Conservation (phyloP, 2,797 vertebrate genomes). For the Odontamblyopus lacepedii region DNA sequence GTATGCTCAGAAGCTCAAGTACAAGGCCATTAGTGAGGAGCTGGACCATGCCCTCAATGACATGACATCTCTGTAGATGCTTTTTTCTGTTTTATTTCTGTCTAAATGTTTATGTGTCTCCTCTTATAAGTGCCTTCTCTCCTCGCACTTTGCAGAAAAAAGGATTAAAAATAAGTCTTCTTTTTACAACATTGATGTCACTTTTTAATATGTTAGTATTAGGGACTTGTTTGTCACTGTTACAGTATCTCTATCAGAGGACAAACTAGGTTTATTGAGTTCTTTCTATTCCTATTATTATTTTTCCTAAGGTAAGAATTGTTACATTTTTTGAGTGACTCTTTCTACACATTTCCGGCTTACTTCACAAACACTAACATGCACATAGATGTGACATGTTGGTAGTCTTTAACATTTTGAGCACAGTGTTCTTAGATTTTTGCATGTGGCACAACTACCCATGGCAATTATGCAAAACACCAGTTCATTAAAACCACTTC, state of each 20-base stretch:
- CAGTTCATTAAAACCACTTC: slow-evolving; percentile 25
- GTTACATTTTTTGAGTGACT: slow-evolving; percentile 3
- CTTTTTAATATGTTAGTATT: slow-evolving; percentile 16
- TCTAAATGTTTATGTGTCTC: slow-evolving; percentile 25
- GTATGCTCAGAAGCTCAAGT: slow-evolving; percentile 95
- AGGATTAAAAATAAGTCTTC: slow-evolving; percentile 41
- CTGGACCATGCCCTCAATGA: slow-evolving; percentile 93
- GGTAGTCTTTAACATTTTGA: slow-evolving; percentile 48
- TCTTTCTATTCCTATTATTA: neutral
- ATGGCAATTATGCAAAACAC: slow-evolving; percentile 57
- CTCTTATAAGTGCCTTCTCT: slow-evolving; percentile 72
- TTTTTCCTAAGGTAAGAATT: slow-evolving; percentile 1
- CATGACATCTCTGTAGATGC: slow-evolving; percentile 88
- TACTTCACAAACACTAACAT: slow-evolving; percentile 3
- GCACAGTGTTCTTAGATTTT: slow-evolving; percentile 45
- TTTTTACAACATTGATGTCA: slow-evolving; percentile 54
- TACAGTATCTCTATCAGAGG: neutral
- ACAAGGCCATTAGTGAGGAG: slow-evolving; percentile 95
- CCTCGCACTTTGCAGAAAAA: slow-evolving; percentile 35
- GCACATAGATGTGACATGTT: slow-evolving; percentile 12
- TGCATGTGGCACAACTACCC: slow-evolving; percentile 65
- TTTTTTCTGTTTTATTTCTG: slow-evolving; percentile 24
- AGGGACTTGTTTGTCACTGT: neutral
- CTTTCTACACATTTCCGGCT: neutral
- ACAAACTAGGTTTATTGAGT: neutral